Evolutionary conservation across 2,113 vertebrate species (phyloP).

Genomic region (Odontophorus gujanensis): DNA sequence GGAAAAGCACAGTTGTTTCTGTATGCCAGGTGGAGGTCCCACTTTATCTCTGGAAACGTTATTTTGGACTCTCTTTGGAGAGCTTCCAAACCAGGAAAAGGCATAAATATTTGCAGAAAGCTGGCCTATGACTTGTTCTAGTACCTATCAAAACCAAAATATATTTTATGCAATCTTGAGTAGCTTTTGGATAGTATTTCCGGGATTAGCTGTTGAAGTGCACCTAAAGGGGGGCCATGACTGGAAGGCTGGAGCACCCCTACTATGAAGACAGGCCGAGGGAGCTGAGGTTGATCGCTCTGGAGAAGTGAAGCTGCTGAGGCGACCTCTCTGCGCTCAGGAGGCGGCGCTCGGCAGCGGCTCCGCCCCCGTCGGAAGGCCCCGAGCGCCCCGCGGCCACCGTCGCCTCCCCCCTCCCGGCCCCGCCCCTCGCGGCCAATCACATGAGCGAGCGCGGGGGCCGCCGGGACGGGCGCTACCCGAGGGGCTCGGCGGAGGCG

Average conservation of each 20-base stretch:
- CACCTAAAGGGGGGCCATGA: too few relatives aligned
- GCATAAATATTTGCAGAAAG: background rate
- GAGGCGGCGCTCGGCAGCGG: accelerated
- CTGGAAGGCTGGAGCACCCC: too few relatives aligned
- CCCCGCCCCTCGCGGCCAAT: background rate
- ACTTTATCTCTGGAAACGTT: background rate
- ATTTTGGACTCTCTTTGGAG: background rate
- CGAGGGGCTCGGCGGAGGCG: background rate
- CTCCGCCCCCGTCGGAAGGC: too few relatives aligned
- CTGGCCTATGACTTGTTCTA: background rate
- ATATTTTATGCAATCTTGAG: background rate
- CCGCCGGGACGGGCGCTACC: conserved; percentile 65
- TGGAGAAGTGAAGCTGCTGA: too few relatives aligned
- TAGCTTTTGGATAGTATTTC: background rate
- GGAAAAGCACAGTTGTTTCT: background rate
- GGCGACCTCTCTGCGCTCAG: too few relatives aligned
- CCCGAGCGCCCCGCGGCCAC: background rate
- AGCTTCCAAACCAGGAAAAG: background rate
- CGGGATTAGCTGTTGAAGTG: background rate
- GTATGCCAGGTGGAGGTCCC: accelerated
- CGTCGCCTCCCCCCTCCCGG: background rate
- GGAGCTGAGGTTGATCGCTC: too few relatives aligned
- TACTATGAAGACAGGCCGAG: too few relatives aligned
- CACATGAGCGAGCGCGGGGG: conserved; percentile 75
- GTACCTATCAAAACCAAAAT: background rate